These are phyloP conservation scores for Alouatta palliata DNA, from an alignment of 2,113 vertebrate genomes.

Conservation along the genomic window DNA sequence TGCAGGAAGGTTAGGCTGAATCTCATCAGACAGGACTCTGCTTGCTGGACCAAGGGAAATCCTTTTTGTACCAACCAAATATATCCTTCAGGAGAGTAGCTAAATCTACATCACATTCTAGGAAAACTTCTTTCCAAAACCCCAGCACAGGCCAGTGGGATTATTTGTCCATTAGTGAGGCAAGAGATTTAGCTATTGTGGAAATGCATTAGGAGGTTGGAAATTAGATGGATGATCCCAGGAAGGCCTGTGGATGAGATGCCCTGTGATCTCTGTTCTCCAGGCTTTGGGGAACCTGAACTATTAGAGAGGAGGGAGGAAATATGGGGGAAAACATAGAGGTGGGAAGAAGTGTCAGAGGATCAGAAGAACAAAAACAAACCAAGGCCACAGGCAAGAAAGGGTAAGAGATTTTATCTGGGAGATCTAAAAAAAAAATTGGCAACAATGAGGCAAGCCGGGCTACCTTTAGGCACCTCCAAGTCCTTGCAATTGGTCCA, in stretches of 20 bases:
- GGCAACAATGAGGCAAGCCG: not conserved
- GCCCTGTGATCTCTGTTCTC: not conserved
- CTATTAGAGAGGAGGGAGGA: not conserved
- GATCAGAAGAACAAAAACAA: not conserved
- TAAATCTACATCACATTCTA: not conserved
- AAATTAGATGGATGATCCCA: not conserved
- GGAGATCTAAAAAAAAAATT: not conserved
- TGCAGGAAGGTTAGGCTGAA: not conserved
- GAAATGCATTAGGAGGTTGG: not conserved
- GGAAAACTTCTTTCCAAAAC: not conserved
- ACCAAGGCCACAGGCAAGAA: not conserved
- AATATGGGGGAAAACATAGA: not conserved
- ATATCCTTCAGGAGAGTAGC: not conserved
- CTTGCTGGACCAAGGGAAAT: not conserved
- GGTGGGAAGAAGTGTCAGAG: not conserved
- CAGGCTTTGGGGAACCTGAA: not conserved
- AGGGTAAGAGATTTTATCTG: not conserved
- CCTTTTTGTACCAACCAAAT: not conserved
- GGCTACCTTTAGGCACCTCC: not conserved
- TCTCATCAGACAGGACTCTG: not conserved
- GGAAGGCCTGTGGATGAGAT: not conserved
- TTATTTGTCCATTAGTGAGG: not conserved
- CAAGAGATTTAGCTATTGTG: not conserved
- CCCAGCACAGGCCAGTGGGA: not conserved
- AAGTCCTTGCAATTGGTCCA: not conserved